Conservation (phyloP, 1,140 invertebrate species). For the Drosophila saltans region DNA sequence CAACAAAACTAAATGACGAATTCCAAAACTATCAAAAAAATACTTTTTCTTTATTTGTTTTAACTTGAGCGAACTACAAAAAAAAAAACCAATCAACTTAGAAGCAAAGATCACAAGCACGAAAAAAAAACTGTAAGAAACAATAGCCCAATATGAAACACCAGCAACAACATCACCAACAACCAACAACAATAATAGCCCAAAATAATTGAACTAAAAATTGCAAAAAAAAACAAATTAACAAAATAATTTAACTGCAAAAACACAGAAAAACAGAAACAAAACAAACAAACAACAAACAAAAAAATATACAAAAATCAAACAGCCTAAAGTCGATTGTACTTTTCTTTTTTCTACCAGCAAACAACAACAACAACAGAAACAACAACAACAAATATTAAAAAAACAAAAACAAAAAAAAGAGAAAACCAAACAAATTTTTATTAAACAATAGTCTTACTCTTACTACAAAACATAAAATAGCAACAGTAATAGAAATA, state of each 20-base stretch:
- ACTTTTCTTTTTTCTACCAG: conserved; percentile 79
- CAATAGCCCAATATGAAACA: conserved; percentile 67
- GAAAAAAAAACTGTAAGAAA: conserved; percentile 69
- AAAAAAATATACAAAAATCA: conserved; percentile 36
- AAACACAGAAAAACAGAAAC: conserved; percentile 32
- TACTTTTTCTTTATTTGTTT: conserved; percentile 46
- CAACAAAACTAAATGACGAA: conserved; percentile 6
- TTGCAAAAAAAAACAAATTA: conserved; percentile 40
- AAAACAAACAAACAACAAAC: conserved; percentile 32
- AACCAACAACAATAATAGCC: conserved; percentile 70
- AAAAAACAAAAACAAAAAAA: conserved; percentile 19
- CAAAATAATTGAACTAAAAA: conserved; percentile 71
- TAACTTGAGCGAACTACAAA: conserved; percentile 62
- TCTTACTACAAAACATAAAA: conserved; percentile 76
- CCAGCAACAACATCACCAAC: conserved; percentile 40
- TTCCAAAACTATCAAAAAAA: not conserved
- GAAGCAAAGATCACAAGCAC: conserved; percentile 65
- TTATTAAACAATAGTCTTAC: conserved; percentile 78
- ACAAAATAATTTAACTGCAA: conserved; percentile 31
- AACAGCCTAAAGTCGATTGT: conserved; percentile 82
- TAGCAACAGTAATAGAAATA: conserved; percentile 78
- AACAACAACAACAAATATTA: conserved; percentile 38
- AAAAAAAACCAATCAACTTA: conserved; percentile 25
- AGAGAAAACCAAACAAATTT: conserved; percentile 27
- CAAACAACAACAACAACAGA: conserved; percentile 42